Evolutionary conservation across 2,888 invertebrate genomes (phyloP), one percentile per base, ranked within the genome.

Genomic region (Meiosimyza decipiens): DNA sequence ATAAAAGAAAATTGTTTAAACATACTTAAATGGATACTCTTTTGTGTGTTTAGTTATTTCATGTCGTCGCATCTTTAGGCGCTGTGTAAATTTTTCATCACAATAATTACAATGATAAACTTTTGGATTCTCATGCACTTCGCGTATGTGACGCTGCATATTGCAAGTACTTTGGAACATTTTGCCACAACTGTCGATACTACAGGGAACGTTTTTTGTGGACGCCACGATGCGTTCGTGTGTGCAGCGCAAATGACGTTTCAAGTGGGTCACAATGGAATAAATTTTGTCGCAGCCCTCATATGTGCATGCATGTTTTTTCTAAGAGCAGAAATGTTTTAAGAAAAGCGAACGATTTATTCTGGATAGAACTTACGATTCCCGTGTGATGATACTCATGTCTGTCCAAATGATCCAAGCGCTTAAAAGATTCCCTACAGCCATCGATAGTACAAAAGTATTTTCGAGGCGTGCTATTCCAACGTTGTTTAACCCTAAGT

Each of bases 221-320:
- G 74, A 68, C 22, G 69, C 71, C 0, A 75, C 74, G 3, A 54
- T 50, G 6, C 86, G 83, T 76, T 87, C 87, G 78, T 90, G 91
- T 4, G 84, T 87, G 67, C 83, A 88, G 62, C 88, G 87, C 62
- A 88, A 79, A 77, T 92, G 92, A 0, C 92, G 88, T 80, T 90
- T 90, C 66, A 92, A 84, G 80, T 92, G 91, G 12, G 90, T 90
- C 72, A 89, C 87, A 77, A 88, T 91, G 3, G 90, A 89, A 74
- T 92, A 93, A 1, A 89, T 86, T 81, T 92, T 92, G 6, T 80
- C 79, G 78, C 93, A 93, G 52, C 88, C 88, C n/a, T 88, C 86
- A 79, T 89, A 87, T 15, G 84, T 80, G 77, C 93, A 93, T 33
- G 86, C 85, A 80, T 89, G 91, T 9, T 90, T 89, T 85, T 89